Evolutionary conservation across 2,888 invertebrate species (phyloP).

Genomic region (Dione vanillae): DNA sequence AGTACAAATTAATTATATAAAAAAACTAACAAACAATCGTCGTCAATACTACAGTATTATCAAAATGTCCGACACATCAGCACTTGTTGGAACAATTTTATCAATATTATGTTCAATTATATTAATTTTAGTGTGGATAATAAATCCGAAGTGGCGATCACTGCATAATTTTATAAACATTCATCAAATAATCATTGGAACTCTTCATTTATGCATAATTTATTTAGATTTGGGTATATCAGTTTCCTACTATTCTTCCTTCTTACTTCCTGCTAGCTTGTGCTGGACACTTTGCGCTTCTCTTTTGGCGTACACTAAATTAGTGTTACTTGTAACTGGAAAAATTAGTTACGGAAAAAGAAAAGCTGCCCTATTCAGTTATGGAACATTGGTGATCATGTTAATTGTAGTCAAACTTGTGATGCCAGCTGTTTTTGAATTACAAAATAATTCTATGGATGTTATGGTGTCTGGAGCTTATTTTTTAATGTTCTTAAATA

Average conservation of each 20-base stretch:
- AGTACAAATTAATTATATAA: neutral
- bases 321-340: conserved; percentile 45
- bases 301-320: conserved; percentile 44
- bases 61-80: conserved; percentile 1
- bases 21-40: neutral
- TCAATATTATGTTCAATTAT: conserved; percentile 42
- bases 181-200: conserved; percentile 47
- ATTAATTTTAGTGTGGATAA: conserved; percentile 45
- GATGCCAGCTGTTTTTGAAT: conserved; percentile 24
- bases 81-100: neutral
- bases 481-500: conserved; percentile 38
- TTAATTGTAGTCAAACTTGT: conserved; percentile 30
- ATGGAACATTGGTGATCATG: conserved; percentile 26
- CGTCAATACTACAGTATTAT: neutral
- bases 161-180: conserved; percentile 48
- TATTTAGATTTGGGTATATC: neutral
- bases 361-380: conserved; percentile 37
- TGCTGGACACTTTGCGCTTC: conserved; percentile 48
- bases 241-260: conserved; percentile 1
- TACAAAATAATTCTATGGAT: neutral
- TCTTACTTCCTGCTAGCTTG: conserved; percentile 34
- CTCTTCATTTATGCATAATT: conserved; percentile 39
- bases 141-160: conserved; percentile 46
- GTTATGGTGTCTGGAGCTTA: conserved; percentile 25
- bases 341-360: conserved; percentile 46